Percentiles rank a stretch among this genome's conserved stretches.
These are phyloP conservation scores for Anarhynchus alexandrinus DNA, from an alignment of 2,113 vertebrate species.

Conservation along the genomic window DNA sequence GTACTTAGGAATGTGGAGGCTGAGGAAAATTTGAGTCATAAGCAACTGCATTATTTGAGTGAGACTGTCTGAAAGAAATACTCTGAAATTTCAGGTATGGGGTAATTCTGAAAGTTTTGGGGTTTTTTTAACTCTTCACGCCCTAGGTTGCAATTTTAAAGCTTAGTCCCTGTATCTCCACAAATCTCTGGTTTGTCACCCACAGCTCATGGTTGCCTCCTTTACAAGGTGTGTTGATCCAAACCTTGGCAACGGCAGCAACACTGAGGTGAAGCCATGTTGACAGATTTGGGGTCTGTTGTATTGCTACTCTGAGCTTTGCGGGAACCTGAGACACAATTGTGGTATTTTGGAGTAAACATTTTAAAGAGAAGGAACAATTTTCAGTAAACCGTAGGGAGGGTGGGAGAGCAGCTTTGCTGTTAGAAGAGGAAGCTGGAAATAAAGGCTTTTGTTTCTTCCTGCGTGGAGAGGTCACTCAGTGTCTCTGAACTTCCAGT, in stretches of 20 bases:
- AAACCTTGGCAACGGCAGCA: not conserved
- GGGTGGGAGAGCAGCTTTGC: not conserved
- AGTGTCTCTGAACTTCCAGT: conserved; percentile 33
- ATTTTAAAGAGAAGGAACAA: not conserved
- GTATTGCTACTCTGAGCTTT: not conserved
- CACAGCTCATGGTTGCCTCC: not conserved
- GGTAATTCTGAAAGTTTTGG: not conserved
- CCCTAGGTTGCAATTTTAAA: not conserved
- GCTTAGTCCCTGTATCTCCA: not conserved
- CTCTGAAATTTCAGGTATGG: not conserved
- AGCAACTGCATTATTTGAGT: not conserved
- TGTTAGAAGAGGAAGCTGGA: conserved; percentile 3
- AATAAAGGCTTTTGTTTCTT: conserved; percentile 43
- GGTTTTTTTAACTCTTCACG: not conserved
- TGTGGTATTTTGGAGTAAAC: conserved; percentile 23
- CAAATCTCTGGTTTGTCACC: not conserved
- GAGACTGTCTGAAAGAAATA: not conserved
- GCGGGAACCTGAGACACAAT: not conserved
- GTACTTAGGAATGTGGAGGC: not conserved
- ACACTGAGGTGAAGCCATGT: not conserved
- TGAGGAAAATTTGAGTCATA: not conserved
- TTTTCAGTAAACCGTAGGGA: not conserved
- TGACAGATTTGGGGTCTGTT: not conserved
- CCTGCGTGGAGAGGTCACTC: not conserved
- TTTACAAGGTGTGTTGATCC: not conserved